Evolutionary conservation across 2,113 vertebrate species (phyloP), one percentile per base, ranked within the genome.

Genomic region (Steatornis caripensis): DNA sequence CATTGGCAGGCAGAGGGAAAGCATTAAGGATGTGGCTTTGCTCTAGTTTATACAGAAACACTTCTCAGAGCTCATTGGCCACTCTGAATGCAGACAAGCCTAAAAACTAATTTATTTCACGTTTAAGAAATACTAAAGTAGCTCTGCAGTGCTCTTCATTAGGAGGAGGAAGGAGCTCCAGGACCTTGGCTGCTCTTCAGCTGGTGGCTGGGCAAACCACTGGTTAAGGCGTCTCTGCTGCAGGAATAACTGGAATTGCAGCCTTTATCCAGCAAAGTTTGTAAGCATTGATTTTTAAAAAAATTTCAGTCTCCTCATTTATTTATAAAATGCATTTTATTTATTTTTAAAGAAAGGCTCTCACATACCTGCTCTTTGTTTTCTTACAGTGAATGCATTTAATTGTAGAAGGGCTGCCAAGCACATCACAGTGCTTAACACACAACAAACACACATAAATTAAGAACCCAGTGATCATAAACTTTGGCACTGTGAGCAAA

Each of bases 1-100:
- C 3, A 3, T 72, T 93, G 91, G 93, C 89, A 91, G 87, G 66
- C 70, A 84, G 43, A 79, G 49, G 45, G 65, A 93, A 95, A 87
- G 55, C 49, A 87, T 84, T 92, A 94, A 95, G 90, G 89, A 96
- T 87, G 92, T 84, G 86, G 90, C 84, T 92, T 95, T 88, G 58
- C 90, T 76, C 49, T 93, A 51, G 72, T 80, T 94, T 92, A 96
- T 37, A 85, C 1, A 36, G 84, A 93, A 96, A 94, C 74, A 76
- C 74, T 95, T 95, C 77, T 69, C 89, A 91, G 77, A 89, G 86
- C 86, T 89, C 68, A 34, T 4, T 71, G 89, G 87, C 71, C 87
- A 89, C 51, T 68, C 36, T 68, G 46, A 71, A 89, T 14, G 46
- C 84, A 89, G 74, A 89, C 92, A 62, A 87, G 54, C 30, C 80